Conservation (phyloP, 2,888 invertebrate species). For the Scaptomyza caliginosa region DNA sequence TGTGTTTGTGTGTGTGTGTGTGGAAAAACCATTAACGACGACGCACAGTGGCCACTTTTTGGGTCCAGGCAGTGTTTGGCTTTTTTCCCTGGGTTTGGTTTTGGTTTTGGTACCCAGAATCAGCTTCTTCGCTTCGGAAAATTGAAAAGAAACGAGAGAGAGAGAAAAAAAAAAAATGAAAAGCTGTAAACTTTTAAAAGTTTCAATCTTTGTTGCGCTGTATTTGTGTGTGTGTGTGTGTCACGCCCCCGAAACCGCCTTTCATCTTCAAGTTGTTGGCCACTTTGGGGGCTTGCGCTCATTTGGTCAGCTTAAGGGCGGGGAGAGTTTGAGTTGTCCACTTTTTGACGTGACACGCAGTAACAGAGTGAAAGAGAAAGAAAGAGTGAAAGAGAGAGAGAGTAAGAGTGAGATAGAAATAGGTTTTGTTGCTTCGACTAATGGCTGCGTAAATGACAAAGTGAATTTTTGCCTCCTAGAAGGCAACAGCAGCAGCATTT, state of each 20-base stretch:
- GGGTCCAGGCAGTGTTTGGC: constrained; percentile 23
- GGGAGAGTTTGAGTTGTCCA: constrained; percentile 28
- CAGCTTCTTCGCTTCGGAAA: constrained; percentile 41
- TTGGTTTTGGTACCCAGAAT: constrained; percentile 4
- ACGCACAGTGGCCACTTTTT: constrained; percentile 66
- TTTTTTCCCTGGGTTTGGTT: constrained; percentile 1
- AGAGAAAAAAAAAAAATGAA: constrained; percentile 46
- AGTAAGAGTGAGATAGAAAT: constrained; percentile 21
- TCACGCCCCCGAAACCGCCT: constrained; percentile 17
- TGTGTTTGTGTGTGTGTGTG: not conserved
- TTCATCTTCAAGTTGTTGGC: no score
- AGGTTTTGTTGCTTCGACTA: constrained; percentile 65
- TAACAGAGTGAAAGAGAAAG: not conserved
- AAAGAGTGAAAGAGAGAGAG: not conserved
- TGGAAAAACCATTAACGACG: constrained; percentile 70
- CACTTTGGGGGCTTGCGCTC: constrained; percentile 60
- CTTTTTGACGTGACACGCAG: constrained; percentile 68
- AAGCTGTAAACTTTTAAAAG: constrained; percentile 77
- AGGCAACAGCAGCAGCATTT: constrained; percentile 24
- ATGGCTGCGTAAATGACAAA: constrained; percentile 77
- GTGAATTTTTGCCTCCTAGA: constrained; percentile 64
- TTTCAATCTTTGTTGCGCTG: constrained; percentile 65
- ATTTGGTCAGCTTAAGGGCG: constrained; percentile 61
- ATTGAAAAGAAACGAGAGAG: constrained; percentile 75
- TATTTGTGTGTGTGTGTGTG: no score